Evolutionary conservation across 2,113 vertebrate species (phyloP), one percentile per base, ranked within the genome.

Genomic region (Gopherus flavomarginatus): DNA sequence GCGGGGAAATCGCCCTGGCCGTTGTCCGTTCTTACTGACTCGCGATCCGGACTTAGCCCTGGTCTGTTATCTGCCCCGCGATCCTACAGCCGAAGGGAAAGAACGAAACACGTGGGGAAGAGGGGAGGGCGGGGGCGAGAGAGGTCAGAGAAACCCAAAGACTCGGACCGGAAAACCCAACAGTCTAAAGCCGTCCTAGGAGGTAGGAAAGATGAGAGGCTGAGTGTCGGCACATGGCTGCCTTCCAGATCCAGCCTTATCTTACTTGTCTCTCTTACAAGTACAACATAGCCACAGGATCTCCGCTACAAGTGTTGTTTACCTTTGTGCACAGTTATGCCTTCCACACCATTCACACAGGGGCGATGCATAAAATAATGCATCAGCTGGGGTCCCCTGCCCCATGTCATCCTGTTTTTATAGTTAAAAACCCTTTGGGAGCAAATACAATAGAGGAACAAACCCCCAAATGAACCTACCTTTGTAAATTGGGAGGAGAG

Each of bases 211-310:
- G 81, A 85, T 13, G 22, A 8, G 92, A 1, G 2, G 44, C 35
- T n/a, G 79, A 50, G 21, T 10, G 65, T 52, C 82, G 89, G 90
- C 44, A 65, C 80, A 14, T 75, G 94, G 96, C 94, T 95, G 93
- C 82, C 93, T 95, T 96, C 95, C 95, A 96, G 95, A 94, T 93
- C 96, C 42, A 9, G 59, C 44, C 86, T 95, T 95, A 95, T 97
- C 96, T 94, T 17, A 31, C 13, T 93, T 92, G 88, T 96, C 77
- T 69, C 87, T 84, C 94, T 88, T 88, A 22, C 65, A 89, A 84
- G 90, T 90, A 13, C n/a, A 7, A 21, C 56, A 44, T 38, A 81
- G 96, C 92, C 96, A 97, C 95, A 96, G 95, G 93, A 89, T 87
- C 90, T 90, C 87, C 72, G 86, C 69, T 82, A 62, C 3, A 3